Evolutionary conservation across 2,888 invertebrate genomes (phyloP), one percentile per base, ranked within the genome.

Genomic region (Adelphocoris suturalis): DNA sequence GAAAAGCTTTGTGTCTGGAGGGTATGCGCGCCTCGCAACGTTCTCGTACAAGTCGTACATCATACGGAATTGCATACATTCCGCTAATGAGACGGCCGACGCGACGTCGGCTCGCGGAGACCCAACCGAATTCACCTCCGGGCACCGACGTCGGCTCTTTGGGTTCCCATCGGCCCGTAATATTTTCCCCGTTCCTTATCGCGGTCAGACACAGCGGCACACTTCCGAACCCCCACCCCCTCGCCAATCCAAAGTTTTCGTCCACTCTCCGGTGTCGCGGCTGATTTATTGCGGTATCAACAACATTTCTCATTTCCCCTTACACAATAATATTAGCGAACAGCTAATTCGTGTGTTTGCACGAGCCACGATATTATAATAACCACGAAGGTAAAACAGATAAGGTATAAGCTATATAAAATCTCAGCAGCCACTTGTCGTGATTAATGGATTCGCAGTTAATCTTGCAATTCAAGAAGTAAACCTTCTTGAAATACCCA

Each of bases 1-100:
- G 23, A 68, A 68, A 57, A n/a, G 23, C 23, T 68, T 68, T 68
- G 19, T 68, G 68, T 68, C 68, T 68, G 23, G 68, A 68, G 68
- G 68, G 68, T 27, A 23, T 23, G 68, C 68, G 19, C 68, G 23
- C 68, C 47, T 3, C 37, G n/a, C 46, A 4, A 1, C 47, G 16
- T 11, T n/a, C 37, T 16, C 76, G 37, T 37, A 82, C 48, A 82
- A n/a, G n/a, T 37, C 78, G 48, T 81, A 82, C 48, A 82, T 82
- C 82, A 82, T 48, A 27, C 14, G 27, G 27, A 47, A 82, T 82
- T 82, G 82, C 82, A 82, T 82, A 82, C 23, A 82, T 23, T 82
- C 82, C 52, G 52, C 82, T 82, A 82, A 82, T 82, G 82, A 82
- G 82, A 78, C 78, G 78, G 23, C 37, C 37, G 37, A 11, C 78